A percentile compares a stretch with the other conserved stretches of the same genome.
phyloP scores from a whole-genome alignment of 2,888 invertebrate species.

The Torymus aiolomorphi region DNA sequence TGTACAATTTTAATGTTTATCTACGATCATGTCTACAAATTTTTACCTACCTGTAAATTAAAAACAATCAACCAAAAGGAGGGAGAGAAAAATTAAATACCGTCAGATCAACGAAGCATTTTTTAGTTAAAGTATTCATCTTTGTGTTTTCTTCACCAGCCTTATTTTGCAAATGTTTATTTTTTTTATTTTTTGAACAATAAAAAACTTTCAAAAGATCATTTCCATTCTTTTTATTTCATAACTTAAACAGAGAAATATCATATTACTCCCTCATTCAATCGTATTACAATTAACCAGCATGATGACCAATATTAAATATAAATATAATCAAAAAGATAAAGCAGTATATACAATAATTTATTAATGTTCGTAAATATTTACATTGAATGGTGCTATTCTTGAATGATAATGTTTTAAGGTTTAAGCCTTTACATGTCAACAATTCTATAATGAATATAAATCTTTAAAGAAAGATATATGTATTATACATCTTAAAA shows the following conservation, averaged over 20 bases:
- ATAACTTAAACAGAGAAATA: conserved; percentile 9
- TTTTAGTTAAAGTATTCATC: conserved; percentile 43
- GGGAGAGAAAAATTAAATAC: conserved; percentile 31
- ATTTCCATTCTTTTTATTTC: conserved; percentile 52
- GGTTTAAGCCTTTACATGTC: conserved; percentile 11
- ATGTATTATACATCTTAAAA: conserved; percentile 10
- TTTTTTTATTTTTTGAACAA: conserved; percentile 54
- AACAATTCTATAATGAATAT: conserved; percentile 22
- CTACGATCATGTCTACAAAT: conserved; percentile 29
- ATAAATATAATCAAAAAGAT: conserved; percentile 13
- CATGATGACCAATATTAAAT: conserved; percentile 35
- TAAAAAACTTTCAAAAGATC: conserved; percentile 48
- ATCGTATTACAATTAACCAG: neutral
- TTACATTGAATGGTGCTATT: conserved; percentile 47
- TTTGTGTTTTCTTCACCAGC: conserved; percentile 44
- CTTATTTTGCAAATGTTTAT: conserved; percentile 49
- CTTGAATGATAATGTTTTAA: conserved; percentile 40
- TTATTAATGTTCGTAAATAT: conserved; percentile 22
- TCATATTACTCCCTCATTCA: neutral
- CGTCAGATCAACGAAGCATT: conserved; percentile 40
- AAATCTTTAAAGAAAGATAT: conserved; percentile 11
- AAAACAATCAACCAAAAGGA: conserved; percentile 39
- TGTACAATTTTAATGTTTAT: conserved; percentile 38
- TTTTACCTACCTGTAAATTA: conserved; percentile 32
- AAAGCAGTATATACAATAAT: conserved; percentile 19